Percentiles rank a stretch among this genome's conserved stretches.
Conservation (phyloP, 2,888 invertebrate species). For the Meta bourneti region DNA sequence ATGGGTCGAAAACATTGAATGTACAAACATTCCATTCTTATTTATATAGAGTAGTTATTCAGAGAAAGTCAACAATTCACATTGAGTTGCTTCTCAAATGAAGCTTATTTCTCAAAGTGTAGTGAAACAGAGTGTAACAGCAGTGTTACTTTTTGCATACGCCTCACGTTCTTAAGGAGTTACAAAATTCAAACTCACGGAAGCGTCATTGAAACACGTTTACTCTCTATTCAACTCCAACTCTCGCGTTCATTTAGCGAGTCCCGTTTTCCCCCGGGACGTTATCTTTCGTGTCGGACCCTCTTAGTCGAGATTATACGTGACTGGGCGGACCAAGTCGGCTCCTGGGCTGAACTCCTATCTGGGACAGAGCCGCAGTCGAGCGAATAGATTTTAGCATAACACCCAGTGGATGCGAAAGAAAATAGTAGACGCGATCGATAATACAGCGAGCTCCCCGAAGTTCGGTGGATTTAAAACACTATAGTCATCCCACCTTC, state of each 20-base stretch:
- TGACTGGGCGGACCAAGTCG: slow-evolving; percentile 9
- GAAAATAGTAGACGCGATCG: neutral
- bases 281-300: slow-evolving; percentile 43
- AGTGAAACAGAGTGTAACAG: no score
- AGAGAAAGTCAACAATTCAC: no score
- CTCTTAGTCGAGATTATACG: slow-evolving; percentile 35
- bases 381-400: neutral
- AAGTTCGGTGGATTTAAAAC: neutral
- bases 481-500: neutral
- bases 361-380: neutral
- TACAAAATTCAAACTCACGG: neutral
- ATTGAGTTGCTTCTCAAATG: no score
- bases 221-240: slow-evolving; percentile 19
- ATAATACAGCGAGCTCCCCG: neutral
- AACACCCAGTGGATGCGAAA: neutral
- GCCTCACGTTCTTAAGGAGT: no score
- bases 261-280: slow-evolving; percentile 23
- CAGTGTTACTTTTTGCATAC: no score
- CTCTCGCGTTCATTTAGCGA: slow-evolving; percentile 22
- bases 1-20: no score
- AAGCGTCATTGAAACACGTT: slow-evolving; percentile 12
- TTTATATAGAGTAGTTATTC: no score
- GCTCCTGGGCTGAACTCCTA: neutral
- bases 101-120: no score
- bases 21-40: no score